Evolutionary conservation across 2,113 vertebrate species (phyloP).

Genomic region (Pteruthius melanotis): DNA sequence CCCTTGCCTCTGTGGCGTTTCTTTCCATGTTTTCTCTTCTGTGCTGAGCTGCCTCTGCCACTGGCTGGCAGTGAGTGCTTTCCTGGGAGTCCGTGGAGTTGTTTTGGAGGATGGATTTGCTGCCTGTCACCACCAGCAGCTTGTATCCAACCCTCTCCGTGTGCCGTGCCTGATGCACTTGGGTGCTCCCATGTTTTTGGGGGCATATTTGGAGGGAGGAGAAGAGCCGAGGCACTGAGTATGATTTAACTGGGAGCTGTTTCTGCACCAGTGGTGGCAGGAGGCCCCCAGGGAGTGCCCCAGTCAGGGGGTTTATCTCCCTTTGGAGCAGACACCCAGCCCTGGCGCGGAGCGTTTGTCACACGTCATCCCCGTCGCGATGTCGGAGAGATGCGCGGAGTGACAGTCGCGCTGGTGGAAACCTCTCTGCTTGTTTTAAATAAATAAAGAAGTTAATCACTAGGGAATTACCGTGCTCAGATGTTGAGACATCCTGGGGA

Average conservation of each 20-base stretch:
- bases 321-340: not conserved
- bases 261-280: not conserved
- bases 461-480: constrained; percentile 29
- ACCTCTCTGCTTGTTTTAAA: constrained; percentile 5
- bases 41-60: not conserved
- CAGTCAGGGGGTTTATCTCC: not conserved
- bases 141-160: not conserved
- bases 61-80: not conserved
- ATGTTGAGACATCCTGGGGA: constrained; percentile 38
- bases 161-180: rapidly evolving
- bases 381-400: not conserved
- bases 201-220: not conserved
- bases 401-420: not conserved
- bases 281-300: not conserved
- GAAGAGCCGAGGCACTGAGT: not conserved
- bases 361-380: not conserved
- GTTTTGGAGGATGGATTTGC: not conserved
- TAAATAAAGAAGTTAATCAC: constrained; percentile 49
- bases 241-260: not conserved
- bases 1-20: not conserved
- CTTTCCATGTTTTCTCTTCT: not conserved
- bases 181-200: not conserved
- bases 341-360: not conserved
- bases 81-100: rapidly evolving
- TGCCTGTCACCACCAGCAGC: not conserved